Evolutionary conservation across 2,797 vertebrate species (phyloP).

Genomic region (Zonotrichia albicollis): DNA sequence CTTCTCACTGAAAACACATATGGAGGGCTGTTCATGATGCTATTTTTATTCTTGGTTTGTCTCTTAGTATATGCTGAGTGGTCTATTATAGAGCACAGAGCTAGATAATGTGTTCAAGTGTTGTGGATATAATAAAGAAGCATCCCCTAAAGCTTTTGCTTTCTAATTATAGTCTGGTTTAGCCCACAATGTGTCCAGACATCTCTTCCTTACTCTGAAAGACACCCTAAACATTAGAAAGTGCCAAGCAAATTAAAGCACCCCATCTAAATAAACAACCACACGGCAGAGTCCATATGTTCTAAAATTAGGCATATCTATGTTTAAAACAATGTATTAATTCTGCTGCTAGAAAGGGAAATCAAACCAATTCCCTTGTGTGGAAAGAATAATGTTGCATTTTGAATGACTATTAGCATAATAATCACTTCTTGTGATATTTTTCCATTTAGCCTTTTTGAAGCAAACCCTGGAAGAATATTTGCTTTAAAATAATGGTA

Average conservation of each 20-base stretch:
- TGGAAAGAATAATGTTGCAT: neutral
- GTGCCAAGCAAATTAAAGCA: conserved; percentile 58
- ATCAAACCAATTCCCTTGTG: neutral
- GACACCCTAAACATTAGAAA: conserved; percentile 38
- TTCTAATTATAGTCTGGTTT: conserved; percentile 53
- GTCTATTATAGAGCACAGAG: conserved; percentile 5
- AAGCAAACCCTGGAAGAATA: neutral
- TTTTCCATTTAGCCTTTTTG: neutral
- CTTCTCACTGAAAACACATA: conserved; percentile 7
- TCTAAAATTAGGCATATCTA: conserved; percentile 44
- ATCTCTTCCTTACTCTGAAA: conserved; percentile 47
- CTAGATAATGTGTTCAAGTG: conserved; percentile 4
- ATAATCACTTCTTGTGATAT: neutral
- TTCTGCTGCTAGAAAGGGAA: neutral
- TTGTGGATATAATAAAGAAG: conserved; percentile 39
- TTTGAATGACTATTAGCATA: neutral
- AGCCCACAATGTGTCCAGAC: conserved; percentile 40
- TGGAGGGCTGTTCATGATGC: neutral
- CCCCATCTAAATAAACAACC: conserved; percentile 36
- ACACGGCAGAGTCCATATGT: conserved; percentile 34
- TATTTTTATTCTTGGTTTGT: conserved; percentile 19
- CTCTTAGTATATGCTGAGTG: neutral
- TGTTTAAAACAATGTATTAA: conserved; percentile 26
- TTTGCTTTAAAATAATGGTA: neutral
- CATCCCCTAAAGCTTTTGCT: conserved; percentile 25